Evolutionary conservation across 1,140 invertebrate species (phyloP).

Genomic region (Drosophila asahinai): DNA sequence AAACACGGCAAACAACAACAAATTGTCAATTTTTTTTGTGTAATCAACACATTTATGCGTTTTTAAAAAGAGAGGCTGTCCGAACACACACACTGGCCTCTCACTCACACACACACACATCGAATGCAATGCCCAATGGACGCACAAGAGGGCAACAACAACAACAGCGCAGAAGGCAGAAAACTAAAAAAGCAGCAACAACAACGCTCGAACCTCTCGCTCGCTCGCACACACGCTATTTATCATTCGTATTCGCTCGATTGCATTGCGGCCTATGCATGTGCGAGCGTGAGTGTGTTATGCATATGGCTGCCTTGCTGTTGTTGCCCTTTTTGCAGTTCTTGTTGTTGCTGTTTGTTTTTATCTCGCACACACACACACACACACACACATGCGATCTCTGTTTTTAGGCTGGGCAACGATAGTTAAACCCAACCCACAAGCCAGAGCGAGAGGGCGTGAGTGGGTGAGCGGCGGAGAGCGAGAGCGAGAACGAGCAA

Average conservation of each 20-base stretch:
- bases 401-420: constrained; percentile 77
- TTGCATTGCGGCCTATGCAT: constrained; percentile 45
- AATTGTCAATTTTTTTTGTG: constrained; percentile 71
- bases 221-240: constrained; percentile 41
- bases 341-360: constrained; percentile 22
- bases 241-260: constrained; percentile 47
- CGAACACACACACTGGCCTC: constrained; percentile 27
- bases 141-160: constrained; percentile 48
- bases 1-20: constrained; percentile 42
- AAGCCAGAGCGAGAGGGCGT: constrained; percentile 32
- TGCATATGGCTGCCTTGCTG: constrained; percentile 19
- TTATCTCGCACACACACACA: constrained; percentile 17
- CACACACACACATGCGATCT: constrained; percentile 56
- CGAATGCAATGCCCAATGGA: constrained; percentile 68
- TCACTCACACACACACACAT: constrained; percentile 7
- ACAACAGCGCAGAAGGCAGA: constrained; percentile 36
- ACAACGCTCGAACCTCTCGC: constrained; percentile 23
- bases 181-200: constrained; percentile 40
- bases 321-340: constrained; percentile 22
- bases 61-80: constrained; percentile 65
- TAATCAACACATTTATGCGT: constrained; percentile 80
- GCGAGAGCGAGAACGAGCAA: constrained; percentile 45
- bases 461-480: constrained; percentile 3
- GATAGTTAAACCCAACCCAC: constrained; percentile 69
- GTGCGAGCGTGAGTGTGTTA: constrained; percentile 20